Evolutionary conservation across 2,113 vertebrate genomes (phyloP), one percentile per base, ranked within the genome.

Genomic region (Craseonycteris thonglongyai): DNA sequence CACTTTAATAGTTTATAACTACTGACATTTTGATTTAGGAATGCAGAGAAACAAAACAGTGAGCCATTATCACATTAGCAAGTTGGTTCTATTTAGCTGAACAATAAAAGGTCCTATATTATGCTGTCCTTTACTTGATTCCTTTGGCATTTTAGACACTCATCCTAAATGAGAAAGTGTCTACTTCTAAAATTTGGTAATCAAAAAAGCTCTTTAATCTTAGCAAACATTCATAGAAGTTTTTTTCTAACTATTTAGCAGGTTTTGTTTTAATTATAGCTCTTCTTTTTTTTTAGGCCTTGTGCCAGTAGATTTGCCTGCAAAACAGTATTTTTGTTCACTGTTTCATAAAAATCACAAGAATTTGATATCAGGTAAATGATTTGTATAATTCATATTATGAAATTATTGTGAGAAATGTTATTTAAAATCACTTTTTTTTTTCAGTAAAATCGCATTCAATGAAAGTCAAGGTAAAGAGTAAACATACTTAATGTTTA

Each of bases 31-130:
- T 78, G 5, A 38, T n/a, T 18, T 61, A 89, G 68, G 24, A 68
- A 71, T 95, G 15, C 14, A 65, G 42, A n/a, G 80, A 92, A 97
- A 95, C 19, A 95, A 96, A 95, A 96, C 5, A 19, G 84, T 82
- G 42, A 93, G 79, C 72, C 8, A 49, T 78, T 91, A 86, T 81
- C 74, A 92, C 14, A 54, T 86, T 86, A 88, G 30, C 66, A 47
- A 89, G 79, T 81, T 80, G 66, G 33, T 63, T 59, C 6, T 12
- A 72, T 71, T 72, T 82, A 47, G 89, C 26, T 47, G 45, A 78
- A 81, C 84, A 78, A 54, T 69, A 51, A 74, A 86, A 61, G 1
- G 2, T 33, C 66, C 30, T 28, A 12, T 2, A 40, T 81, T n/a
- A 40, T 10, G 4, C 14, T 83, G 28, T 65, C 87, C 61, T 84